Percentiles rank a stretch among this genome's conserved stretches.
phyloP scores from a whole-genome alignment of 2,888 invertebrate genomes.

The Malthinus seriepunctatus region DNA sequence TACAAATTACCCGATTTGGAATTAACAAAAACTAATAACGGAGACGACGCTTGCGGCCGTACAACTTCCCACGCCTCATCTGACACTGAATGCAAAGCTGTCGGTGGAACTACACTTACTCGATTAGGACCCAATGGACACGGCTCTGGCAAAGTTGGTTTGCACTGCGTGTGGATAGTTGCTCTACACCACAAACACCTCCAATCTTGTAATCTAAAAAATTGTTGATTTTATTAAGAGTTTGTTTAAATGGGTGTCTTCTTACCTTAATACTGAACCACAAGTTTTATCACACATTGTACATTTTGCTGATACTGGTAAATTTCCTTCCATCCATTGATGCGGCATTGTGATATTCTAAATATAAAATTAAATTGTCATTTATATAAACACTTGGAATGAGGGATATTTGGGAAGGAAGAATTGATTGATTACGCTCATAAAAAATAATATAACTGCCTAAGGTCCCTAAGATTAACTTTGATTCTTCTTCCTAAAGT shows the following conservation, averaged over 20 bases:
- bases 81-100: conserved; percentile 86
- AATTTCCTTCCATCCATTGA: conserved; percentile 97
- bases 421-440: no score
- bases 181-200: conserved; percentile 95
- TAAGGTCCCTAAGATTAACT: no score
- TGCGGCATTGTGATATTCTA: conserved; percentile 93
- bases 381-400: neutral
- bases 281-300: conserved; percentile 93
- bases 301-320: conserved; percentile 93
- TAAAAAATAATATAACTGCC: no score
- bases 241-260: conserved; percentile 6
- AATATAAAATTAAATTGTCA: conserved; percentile 40
- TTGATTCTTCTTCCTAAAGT: no score
- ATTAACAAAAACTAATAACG: conserved; percentile 95
- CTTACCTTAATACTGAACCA: conserved; percentile 88
- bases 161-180: conserved; percentile 90
- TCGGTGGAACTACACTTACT: conserved; percentile 93
- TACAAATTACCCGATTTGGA: conserved; percentile 76
- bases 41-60: conserved; percentile 65
- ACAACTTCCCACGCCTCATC: conserved; percentile 93
- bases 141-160: conserved; percentile 73
- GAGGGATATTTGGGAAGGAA: no score
- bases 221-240: conserved; percentile 7
- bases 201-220: conserved; percentile 86
- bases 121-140: conserved; percentile 89